Percentiles rank a stretch among this genome's conserved stretches.
Evolutionary conservation across 2,888 invertebrate species (phyloP).

Genomic region (Apotomis turbidana): DNA sequence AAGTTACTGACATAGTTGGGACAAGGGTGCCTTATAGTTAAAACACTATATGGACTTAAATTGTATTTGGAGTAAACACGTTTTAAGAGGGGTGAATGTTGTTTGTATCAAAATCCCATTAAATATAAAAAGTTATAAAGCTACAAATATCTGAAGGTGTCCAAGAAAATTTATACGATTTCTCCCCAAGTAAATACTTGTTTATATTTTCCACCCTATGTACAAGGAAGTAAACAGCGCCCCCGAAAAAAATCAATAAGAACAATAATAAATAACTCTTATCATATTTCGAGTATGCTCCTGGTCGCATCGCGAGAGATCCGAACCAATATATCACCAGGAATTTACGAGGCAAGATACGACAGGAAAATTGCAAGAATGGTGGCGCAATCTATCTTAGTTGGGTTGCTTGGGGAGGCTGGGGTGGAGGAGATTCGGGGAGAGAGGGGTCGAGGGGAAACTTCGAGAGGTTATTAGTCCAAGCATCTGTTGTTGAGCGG

Average conservation of each 20-base stretch:
- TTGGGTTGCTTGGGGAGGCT: constrained; percentile 84
- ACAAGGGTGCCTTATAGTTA: no score
- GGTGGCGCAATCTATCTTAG: constrained; percentile 95
- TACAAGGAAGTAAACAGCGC: constrained; percentile 59
- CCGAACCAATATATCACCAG: constrained; percentile 90
- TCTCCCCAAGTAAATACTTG: constrained; percentile 22
- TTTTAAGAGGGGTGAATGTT: background rate
- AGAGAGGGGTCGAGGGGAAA: constrained; percentile 75
- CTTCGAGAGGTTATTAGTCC: constrained; percentile 85
- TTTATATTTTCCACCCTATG: constrained; percentile 51
- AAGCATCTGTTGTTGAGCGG: constrained; percentile 85
- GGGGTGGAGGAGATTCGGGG: constrained; percentile 69
- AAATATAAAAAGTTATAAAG: background rate
- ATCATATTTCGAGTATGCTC: constrained; percentile 85
- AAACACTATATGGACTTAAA: no score
- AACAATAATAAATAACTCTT: constrained; percentile 84
- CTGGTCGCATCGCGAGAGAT: constrained; percentile 84
- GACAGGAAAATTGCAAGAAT: constrained; percentile 97
- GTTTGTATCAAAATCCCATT: background rate
- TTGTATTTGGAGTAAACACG: no score
- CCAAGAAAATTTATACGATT: constrained; percentile 7
- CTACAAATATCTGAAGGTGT: background rate
- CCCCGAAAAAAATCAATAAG: constrained; percentile 83
- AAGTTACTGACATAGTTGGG: no score
- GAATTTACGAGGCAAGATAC: constrained; percentile 95